Base-by-base conservation (phyloP, 2,797 vertebrate species). In the Lagodon rhomboides region DNA sequence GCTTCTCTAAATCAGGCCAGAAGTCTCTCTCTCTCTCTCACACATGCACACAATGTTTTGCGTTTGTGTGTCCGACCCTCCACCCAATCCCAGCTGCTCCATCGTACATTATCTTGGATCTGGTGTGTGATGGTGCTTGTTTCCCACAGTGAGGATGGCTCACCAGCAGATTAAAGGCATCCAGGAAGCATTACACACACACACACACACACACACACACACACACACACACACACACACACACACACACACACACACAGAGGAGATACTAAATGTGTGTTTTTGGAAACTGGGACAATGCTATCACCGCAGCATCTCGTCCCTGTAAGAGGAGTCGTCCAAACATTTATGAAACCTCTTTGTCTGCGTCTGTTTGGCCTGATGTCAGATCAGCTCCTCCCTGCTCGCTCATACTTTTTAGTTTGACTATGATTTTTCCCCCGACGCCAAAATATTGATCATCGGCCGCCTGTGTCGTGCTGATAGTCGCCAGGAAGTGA, bases 401-500 rank as follows among this genome's bases (percentile, higher is more conserved):
- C 73, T 11, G 65, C 74, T 23, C 12, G 30, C 10, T 30, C 50
- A 15, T 47, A 74, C n/a, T 84, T 85, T 85, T 81, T 63, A 67
- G 73, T 63, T 17, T 1, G 3, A 55, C 47, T 76, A 23, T 78
- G 80, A 64, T 65, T 75, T 63, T 9, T 70, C 49, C 34, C 49
- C 34, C 34, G 17, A 38, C 49, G 12, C 77, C 43, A 51, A 80
- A 88, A 82, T 87, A 86, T 85, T 80, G 84, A 85, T 86, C 1
- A 20, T 53, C 4, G 12, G 11, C 20, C 0, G 50, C 68, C 79
- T 77, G 67, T 25, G 62, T 53, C 5, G 58, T 4, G 16, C 76
- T 73, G 77, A 79, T 85, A 50, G 46, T 68, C 49, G 12, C 5
- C 85, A 91, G 90, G 89, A 93, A 90, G 63, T 68, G 82, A 81